These are phyloP conservation scores for Monopis laevigella DNA, from an alignment of 2,888 invertebrate genomes.

Conservation along the genomic window DNA sequence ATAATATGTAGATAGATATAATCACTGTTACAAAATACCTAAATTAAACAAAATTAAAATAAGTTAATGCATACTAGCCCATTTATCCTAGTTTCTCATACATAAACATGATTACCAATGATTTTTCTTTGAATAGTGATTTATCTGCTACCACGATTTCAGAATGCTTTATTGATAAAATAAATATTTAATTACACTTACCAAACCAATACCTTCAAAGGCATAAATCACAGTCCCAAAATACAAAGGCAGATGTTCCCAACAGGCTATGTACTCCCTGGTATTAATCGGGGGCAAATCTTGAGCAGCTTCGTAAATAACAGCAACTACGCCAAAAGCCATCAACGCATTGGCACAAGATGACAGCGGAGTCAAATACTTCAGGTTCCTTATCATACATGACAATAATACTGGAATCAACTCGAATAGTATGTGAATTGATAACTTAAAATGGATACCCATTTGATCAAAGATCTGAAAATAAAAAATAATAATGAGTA, in stretches of 20 bases:
- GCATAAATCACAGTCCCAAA: constrained; percentile 97
- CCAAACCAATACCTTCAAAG: constrained; percentile 95
- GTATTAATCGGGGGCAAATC: constrained; percentile 73
- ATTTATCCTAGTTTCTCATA: too few relatives aligned
- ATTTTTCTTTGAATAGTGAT: too few relatives aligned
- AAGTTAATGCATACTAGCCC: too few relatives aligned
- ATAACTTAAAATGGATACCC: constrained; percentile 69
- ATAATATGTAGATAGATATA: too few relatives aligned
- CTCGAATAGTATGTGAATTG: constrained; percentile 78
- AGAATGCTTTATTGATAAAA: too few relatives aligned
- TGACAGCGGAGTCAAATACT: constrained; percentile 90
- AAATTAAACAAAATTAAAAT: too few relatives aligned
- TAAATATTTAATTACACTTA: too few relatives aligned
- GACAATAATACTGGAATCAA: constrained; percentile 77
- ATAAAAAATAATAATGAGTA: too few relatives aligned
- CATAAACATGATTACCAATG: too few relatives aligned
- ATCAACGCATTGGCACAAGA: constrained; percentile 90
- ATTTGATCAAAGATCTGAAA: constrained; percentile 75
- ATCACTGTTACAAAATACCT: too few relatives aligned
- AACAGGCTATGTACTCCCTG: constrained; percentile 69
- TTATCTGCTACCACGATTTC: too few relatives aligned
- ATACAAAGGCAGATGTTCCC: constrained; percentile 80
- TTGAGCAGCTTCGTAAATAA: constrained; percentile 78
- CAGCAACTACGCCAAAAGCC: constrained; percentile 76
- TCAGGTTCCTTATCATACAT: constrained; percentile 84